phyloP scores from a whole-genome alignment of 2,888 invertebrate genomes.

The Hesperia comma region DNA sequence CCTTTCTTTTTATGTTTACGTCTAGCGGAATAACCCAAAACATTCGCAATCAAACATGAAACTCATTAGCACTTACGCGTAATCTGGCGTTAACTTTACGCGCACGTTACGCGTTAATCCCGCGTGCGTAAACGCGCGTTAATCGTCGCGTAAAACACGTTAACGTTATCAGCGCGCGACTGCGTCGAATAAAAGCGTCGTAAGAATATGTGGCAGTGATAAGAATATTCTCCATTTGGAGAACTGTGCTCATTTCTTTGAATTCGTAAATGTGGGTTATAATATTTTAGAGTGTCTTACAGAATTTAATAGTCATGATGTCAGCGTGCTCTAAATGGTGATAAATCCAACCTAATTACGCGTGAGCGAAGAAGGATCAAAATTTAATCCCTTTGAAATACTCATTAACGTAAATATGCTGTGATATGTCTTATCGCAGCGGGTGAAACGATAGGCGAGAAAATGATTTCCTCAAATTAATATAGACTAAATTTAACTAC shows the following conservation, averaged over 20 bases:
- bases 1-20: background rate
- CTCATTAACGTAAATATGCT: conserved; percentile 27
- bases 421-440: background rate
- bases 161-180: conserved; percentile 31
- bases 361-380: conserved; percentile 39
- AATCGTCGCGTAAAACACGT: conserved; percentile 29
- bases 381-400: conserved; percentile 40
- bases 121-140: conserved; percentile 18
- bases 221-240: conserved; percentile 3
- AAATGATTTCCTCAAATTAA: background rate
- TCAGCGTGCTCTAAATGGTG: conserved; percentile 8
- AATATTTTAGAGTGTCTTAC: background rate
- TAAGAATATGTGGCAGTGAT: conserved; percentile 34
- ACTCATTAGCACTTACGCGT: conserved; percentile 52
- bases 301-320: conserved; percentile 3
- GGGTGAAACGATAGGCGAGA: conserved; percentile 3
- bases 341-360: conserved; percentile 36
- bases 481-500: too few relatives aligned
- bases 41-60: conserved; percentile 36
- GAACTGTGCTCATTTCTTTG: background rate
- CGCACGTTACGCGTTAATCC: conserved; percentile 44
- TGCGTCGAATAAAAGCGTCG: conserved; percentile 26
- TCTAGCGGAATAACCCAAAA: background rate
- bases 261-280: background rate
- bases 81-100: conserved; percentile 49